phyloP scores from a whole-genome alignment of 2,797 vertebrate genomes.

The Acomys russatus region DNA sequence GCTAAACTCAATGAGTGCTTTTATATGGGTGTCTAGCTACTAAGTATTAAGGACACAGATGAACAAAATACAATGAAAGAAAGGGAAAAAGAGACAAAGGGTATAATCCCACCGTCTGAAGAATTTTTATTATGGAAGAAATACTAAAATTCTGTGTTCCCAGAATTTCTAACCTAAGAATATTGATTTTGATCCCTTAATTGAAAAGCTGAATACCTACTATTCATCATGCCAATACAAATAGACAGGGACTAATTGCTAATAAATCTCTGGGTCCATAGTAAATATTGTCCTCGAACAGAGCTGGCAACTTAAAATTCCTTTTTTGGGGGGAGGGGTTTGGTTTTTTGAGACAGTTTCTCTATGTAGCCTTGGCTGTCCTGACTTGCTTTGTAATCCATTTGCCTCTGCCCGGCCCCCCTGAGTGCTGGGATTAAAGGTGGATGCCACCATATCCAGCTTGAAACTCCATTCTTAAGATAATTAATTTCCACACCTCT shows the following conservation, averaged over 20 bases:
- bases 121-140: not conserved
- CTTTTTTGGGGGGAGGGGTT: too few relatives aligned
- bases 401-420: too few relatives aligned
- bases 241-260: not conserved
- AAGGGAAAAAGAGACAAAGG: not conserved
- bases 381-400: too few relatives aligned
- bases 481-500: not conserved
- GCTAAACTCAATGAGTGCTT: not conserved
- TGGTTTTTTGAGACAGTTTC: too few relatives aligned
- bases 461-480: not conserved
- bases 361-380: too few relatives aligned
- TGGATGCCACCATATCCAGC: not conserved
- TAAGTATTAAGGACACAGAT: not conserved
- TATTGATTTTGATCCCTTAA: not conserved
- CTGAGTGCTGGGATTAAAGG: too few relatives aligned
- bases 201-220: not conserved
- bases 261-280: not conserved
- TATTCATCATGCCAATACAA: constrained; percentile 41
- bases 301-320: not conserved
- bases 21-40: not conserved
- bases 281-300: not conserved
- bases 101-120: not conserved
- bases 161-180: not conserved
- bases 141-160: not conserved
- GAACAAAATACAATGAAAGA: not conserved